Evolutionary conservation across 2,113 vertebrate species (phyloP).

Genomic region (Stigmatopora nigra): DNA sequence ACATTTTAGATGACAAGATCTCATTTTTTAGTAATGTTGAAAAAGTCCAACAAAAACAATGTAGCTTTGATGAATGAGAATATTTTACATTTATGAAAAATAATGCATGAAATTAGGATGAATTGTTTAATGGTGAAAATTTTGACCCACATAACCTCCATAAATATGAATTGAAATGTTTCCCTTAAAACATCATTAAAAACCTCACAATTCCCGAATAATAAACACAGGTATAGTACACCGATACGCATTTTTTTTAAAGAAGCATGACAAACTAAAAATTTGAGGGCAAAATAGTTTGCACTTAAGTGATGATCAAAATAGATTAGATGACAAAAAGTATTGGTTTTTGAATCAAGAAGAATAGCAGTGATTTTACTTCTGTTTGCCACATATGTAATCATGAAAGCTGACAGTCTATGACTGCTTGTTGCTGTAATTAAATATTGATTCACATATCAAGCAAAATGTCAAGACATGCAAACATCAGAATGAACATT

Average conservation of each 20-base stretch:
- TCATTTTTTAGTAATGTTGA: neutral
- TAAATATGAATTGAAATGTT: neutral
- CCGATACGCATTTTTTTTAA: neutral
- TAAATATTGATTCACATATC: conserved; percentile 3
- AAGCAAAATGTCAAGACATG: conserved; percentile 1
- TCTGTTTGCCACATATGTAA: conserved; percentile 1
- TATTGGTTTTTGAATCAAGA: neutral
- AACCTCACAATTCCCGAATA: neutral
- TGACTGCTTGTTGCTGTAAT: neutral
- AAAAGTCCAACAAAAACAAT: no score
- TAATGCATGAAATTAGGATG: neutral
- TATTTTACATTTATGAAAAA: no score
- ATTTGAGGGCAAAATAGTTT: neutral
- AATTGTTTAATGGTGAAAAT: neutral
- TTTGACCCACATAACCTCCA: neutral
- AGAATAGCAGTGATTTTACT: neutral
- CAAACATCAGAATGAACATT: conserved; percentile 3
- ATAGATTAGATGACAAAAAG: neutral
- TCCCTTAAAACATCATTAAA: neutral
- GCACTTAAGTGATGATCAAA: neutral
- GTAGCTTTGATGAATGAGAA: no score
- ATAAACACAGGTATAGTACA: no score
- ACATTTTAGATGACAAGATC: neutral
- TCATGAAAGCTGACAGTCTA: conserved; percentile 2
- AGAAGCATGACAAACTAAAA: neutral